These are phyloP conservation scores for Drosophila lutescens DNA, from an alignment of 2,888 invertebrate genomes.

Conservation along the genomic window DNA sequence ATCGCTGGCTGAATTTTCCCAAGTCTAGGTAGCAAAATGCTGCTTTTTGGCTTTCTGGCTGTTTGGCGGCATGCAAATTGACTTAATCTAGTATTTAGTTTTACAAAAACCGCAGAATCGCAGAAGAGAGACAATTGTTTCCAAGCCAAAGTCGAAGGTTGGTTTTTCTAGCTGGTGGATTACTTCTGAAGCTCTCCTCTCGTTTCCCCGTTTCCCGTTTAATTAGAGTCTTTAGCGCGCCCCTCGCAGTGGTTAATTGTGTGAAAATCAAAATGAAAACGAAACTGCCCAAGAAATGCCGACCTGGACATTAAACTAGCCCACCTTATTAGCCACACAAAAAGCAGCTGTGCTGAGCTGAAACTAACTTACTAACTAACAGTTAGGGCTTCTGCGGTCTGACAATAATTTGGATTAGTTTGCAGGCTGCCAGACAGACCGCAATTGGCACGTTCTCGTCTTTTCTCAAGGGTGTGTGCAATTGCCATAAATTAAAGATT, in stretches of 20 bases:
- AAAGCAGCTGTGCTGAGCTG: neutral
- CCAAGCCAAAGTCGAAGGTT: slow-evolving; percentile 61
- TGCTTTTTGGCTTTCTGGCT: slow-evolving; percentile 50
- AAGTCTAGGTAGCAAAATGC: slow-evolving; percentile 72
- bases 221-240: slow-evolving; percentile 75
- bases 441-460: slow-evolving; percentile 75
- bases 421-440: slow-evolving; percentile 56
- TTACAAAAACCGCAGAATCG: slow-evolving; percentile 50
- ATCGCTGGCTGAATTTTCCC: slow-evolving; percentile 69
- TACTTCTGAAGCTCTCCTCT: slow-evolving; percentile 52
- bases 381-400: slow-evolving; percentile 61
- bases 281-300: slow-evolving; percentile 46
- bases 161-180: slow-evolving; percentile 20
- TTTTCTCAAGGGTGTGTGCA: slow-evolving; percentile 66
- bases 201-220: slow-evolving; percentile 61
- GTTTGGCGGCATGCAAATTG: slow-evolving; percentile 78
- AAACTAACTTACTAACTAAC: slow-evolving; percentile 5
- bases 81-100: slow-evolving; percentile 77
- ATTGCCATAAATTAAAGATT: slow-evolving; percentile 27
- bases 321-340: slow-evolving; percentile 16
- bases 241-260: slow-evolving; percentile 65
- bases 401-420: slow-evolving; percentile 64
- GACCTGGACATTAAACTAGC: slow-evolving; percentile 32
- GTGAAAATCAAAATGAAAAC: slow-evolving; percentile 72
- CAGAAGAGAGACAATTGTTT: slow-evolving; percentile 66